phyloP scores from a whole-genome alignment of 2,888 invertebrate genomes.

The Cryptosula pallasiana region DNA sequence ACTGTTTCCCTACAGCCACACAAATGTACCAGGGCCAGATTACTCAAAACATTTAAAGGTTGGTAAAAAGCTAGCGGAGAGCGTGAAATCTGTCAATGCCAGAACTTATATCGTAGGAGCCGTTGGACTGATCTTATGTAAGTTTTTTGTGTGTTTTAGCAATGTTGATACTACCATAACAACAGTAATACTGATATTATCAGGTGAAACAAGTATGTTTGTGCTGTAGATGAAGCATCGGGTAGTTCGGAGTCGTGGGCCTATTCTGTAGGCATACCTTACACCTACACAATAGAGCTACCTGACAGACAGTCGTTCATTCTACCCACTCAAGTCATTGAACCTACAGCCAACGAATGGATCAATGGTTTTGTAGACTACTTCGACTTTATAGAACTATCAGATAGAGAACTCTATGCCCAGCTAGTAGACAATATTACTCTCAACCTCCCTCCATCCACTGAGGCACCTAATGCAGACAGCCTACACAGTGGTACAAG shows the following conservation, averaged over 20 bases:
- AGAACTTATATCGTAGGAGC: not conserved
- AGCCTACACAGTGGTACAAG: too few species aligned
- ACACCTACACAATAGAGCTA: slow-evolving; percentile 2
- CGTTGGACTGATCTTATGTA: slow-evolving; percentile 5
- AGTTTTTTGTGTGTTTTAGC: not conserved
- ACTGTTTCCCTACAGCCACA: slow-evolving; percentile 18
- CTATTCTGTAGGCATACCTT: slow-evolving; percentile 9
- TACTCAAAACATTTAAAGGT: not conserved
- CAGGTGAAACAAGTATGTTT: too few species aligned
- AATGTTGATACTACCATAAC: too few species aligned
- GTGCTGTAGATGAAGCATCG: slow-evolving; percentile 22
- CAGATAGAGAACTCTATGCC: not conserved
- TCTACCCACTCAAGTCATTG: not conserved
- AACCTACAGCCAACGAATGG: slow-evolving; percentile 4
- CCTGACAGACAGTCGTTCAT: not conserved
- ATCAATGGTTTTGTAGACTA: not conserved
- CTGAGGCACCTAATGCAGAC: too few species aligned
- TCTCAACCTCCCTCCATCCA: not conserved
- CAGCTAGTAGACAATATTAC: slow-evolving; percentile 16
- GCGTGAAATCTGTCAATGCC: not conserved
- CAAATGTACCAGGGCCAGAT: not conserved
- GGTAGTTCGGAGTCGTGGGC: slow-evolving; percentile 21
- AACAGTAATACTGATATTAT: too few species aligned
- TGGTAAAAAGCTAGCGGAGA: not conserved
- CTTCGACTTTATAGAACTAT: not conserved